These are phyloP conservation scores for Phalangium opilio DNA, from an alignment of 2,888 invertebrate species.

Conservation along the genomic window DNA sequence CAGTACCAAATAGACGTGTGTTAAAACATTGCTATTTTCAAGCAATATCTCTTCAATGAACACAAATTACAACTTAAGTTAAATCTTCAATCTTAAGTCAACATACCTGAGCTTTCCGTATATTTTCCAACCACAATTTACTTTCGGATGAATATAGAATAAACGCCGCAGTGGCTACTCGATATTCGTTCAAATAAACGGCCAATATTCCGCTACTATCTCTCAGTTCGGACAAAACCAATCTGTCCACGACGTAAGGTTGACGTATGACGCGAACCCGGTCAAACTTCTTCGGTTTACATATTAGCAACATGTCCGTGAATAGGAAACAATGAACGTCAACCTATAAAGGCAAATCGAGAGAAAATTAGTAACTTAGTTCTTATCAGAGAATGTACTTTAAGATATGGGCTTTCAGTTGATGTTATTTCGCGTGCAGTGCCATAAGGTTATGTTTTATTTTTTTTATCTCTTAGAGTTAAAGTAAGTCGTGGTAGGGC, in stretches of 20 bases:
- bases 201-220: slow-evolving; percentile 48
- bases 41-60: too few species aligned
- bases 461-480: too few species aligned
- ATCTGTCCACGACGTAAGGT: slow-evolving; percentile 60
- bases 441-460: too few species aligned
- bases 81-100: too few species aligned
- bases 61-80: too few species aligned
- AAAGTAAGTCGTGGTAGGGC: too few species aligned
- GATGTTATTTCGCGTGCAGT: too few species aligned
- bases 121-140: slow-evolving; percentile 55
- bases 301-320: slow-evolving; percentile 82
- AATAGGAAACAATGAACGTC: slow-evolving; percentile 79
- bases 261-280: slow-evolving; percentile 54
- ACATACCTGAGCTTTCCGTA: slow-evolving; percentile 52
- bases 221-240: slow-evolving; percentile 47
- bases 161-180: slow-evolving; percentile 60
- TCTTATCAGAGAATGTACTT: too few species aligned
- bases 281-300: slow-evolving; percentile 44
- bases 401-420: too few species aligned
- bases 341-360: slow-evolving; percentile 37
- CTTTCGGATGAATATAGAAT: slow-evolving; percentile 54
- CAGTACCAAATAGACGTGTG: too few species aligned
- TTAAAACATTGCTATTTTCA: too few species aligned
- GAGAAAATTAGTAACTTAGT: background rate
- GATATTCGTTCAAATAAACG: slow-evolving; percentile 67